Conservation (phyloP, 2,797 vertebrate species). For the Oreochromis grahami region DNA sequence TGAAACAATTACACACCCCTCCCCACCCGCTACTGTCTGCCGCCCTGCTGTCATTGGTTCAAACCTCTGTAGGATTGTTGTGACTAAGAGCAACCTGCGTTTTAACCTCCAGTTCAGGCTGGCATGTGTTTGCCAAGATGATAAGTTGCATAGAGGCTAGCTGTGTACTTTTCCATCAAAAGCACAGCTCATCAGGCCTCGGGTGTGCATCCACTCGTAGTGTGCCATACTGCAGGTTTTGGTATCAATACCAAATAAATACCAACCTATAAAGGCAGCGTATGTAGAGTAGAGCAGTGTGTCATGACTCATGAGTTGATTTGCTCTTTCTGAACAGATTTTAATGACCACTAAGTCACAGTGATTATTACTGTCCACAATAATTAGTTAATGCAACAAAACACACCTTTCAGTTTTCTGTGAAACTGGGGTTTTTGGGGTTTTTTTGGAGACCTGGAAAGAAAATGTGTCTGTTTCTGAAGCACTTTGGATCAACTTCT, state of each 20-base stretch:
- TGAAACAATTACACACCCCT: constrained; percentile 84
- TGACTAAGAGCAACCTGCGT: constrained; percentile 30
- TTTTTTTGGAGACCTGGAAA: neutral
- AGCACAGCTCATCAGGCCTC: neutral
- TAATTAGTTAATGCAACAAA: neutral
- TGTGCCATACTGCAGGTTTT: neutral
- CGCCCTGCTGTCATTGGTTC: constrained; percentile 40
- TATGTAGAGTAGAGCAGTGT: neutral
- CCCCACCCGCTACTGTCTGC: constrained; percentile 4
- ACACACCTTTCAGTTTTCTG: neutral
- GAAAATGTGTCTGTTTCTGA: neutral
- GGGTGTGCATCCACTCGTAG: neutral
- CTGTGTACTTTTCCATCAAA: constrained; percentile 5
- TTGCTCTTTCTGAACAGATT: no score
- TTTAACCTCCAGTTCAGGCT: constrained; percentile 18
- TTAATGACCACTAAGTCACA: neutral
- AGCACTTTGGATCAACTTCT: neutral
- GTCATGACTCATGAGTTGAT: neutral
- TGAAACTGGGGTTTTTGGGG: neutral
- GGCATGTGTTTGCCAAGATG: constrained; percentile 26
- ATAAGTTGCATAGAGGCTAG: constrained; percentile 19
- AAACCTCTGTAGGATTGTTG: constrained; percentile 45
- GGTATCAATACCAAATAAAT: neutral
- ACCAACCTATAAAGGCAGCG: neutral
- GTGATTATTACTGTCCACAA: neutral